A percentile compares a stretch with the other conserved stretches of the same genome.
phyloP scores from a whole-genome alignment of 2,888 invertebrate genomes.

The Callosobruchus maculatus region DNA sequence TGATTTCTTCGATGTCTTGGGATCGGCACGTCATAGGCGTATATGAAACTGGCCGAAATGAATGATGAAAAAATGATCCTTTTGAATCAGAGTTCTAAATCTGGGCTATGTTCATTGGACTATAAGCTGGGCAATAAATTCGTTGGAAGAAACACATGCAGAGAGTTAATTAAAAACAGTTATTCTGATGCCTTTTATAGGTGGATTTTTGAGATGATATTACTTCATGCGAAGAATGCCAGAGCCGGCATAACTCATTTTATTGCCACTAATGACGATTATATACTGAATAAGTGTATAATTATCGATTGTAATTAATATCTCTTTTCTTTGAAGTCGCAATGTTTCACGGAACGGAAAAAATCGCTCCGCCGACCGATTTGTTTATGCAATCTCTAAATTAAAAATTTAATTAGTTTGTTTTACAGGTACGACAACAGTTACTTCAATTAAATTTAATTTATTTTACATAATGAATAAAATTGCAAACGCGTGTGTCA shows the following conservation, averaged over 20 bases:
- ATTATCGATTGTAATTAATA: slow-evolving; percentile 4
- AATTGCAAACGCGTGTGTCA: background rate
- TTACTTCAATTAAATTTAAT: slow-evolving; percentile 13
- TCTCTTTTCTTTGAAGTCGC: slow-evolving; percentile 4
- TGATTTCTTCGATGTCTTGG: too few species aligned
- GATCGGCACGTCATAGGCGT: too few species aligned
- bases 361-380: slow-evolving; percentile 9
- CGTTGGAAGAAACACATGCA: too few species aligned
- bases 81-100: too few species aligned
- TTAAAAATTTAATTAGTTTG: slow-evolving; percentile 16
- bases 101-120: too few species aligned
- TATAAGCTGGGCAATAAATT: too few species aligned
- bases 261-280: slow-evolving; percentile 24
- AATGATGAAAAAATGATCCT: too few species aligned
- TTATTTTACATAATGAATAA: slow-evolving; percentile 8
- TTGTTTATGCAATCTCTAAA: slow-evolving; percentile 15
- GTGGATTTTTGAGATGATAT: background rate
- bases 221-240: background rate
- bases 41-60: too few species aligned
- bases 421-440: slow-evolving; percentile 13
- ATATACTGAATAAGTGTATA: slow-evolving; percentile 17
- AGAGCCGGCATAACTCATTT: slow-evolving; percentile 12
- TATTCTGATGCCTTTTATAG: background rate
- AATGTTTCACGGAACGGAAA: background rate
- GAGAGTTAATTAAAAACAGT: background rate